A percentile compares a stretch with the other conserved stretches of the same genome.
Conservation (phyloP, 2,888 invertebrate genomes). For the Molanna angustata region DNA sequence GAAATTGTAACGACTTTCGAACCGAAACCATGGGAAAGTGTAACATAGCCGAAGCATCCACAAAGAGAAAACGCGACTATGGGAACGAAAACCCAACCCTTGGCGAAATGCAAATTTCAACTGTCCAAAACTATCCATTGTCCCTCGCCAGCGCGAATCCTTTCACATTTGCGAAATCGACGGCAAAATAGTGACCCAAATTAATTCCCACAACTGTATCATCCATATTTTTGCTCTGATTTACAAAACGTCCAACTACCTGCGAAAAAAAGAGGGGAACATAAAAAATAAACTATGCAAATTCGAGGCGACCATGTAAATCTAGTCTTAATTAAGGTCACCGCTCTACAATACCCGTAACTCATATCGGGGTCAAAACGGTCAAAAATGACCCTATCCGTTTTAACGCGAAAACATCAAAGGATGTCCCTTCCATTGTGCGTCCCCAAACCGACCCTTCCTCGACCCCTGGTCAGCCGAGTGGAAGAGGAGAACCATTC, state of each 20-base stretch:
- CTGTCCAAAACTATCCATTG: slow-evolving; percentile 24
- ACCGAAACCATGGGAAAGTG: slow-evolving; percentile 8
- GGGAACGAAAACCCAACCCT: slow-evolving; percentile 4
- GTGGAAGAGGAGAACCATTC: slow-evolving; percentile 17
- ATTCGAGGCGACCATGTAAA: slow-evolving; percentile 13
- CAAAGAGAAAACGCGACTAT: slow-evolving; percentile 16
- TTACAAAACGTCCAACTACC: slow-evolving; percentile 12
- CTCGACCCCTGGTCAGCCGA: slow-evolving; percentile 26
- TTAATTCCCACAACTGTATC: slow-evolving; percentile 22
- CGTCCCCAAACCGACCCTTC: slow-evolving; percentile 10
- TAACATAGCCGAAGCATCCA: slow-evolving; percentile 2
- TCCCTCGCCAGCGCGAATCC: slow-evolving; percentile 14
- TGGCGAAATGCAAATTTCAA: slow-evolving; percentile 23
- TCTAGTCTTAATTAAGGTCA: slow-evolving; percentile 27
- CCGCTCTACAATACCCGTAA: slow-evolving; percentile 16
- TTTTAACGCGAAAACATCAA: slow-evolving; percentile 20
- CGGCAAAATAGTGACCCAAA: slow-evolving; percentile 8
- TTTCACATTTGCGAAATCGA: slow-evolving; percentile 13
- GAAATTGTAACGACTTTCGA: slow-evolving; percentile 23
- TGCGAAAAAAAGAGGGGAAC: slow-evolving; percentile 10
- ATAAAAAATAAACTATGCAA: slow-evolving; percentile 13
- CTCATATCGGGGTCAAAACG: slow-evolving; percentile 21
- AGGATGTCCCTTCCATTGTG: slow-evolving; percentile 21
- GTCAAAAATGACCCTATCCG: slow-evolving; percentile 25
- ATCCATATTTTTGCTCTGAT: slow-evolving; percentile 14